These are phyloP conservation scores for Protobothrops flavoviridis DNA, from an alignment of 2,113 vertebrate genomes.

Conservation along the genomic window DNA sequence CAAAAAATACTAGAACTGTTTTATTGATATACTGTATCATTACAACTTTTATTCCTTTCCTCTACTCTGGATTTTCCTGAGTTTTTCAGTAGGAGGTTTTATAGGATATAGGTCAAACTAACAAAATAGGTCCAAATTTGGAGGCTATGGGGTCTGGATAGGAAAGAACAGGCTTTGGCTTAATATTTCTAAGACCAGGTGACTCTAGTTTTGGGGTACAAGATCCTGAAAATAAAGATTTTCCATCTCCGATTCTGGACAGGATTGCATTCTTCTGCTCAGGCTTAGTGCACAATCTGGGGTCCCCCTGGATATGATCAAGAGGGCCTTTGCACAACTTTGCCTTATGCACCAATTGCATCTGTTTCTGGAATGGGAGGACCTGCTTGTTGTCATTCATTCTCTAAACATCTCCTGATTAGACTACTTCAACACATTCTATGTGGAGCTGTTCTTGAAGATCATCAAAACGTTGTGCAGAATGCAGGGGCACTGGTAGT, in stretches of 20 bases:
- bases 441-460: too few species aligned
- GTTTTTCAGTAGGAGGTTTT: neutral
- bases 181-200: neutral
- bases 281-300: neutral
- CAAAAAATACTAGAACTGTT: neutral
- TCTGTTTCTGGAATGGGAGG: too few species aligned
- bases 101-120: neutral
- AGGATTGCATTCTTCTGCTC: neutral
- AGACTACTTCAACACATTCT: too few species aligned
- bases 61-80: neutral
- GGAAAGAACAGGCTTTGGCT: neutral
- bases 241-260: neutral
- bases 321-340: neutral
- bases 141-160: neutral
- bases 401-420: too few species aligned
- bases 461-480: too few species aligned
- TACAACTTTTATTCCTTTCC: neutral
- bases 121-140: neutral
- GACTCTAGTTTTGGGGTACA: neutral
- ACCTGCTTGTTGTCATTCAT: too few species aligned
- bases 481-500: too few species aligned
- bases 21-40: neutral
- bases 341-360: neutral
- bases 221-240: neutral
- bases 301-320: neutral